Evolutionary conservation across 1,140 invertebrate genomes (phyloP), one percentile per base, ranked within the genome.

Genomic region (Drosophila sechellia): DNA sequence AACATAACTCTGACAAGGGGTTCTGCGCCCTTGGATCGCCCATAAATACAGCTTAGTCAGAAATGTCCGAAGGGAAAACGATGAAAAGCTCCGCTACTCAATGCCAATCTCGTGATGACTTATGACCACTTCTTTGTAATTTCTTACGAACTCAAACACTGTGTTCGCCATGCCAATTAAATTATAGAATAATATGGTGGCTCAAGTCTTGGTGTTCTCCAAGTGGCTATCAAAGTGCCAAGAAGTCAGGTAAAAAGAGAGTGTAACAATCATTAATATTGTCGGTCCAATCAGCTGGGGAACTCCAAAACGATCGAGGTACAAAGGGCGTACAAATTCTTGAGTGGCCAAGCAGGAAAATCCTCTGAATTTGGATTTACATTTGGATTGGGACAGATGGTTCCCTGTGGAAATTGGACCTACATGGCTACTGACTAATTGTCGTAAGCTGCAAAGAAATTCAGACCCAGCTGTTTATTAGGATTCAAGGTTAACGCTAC

Each of bases 11-110:
- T 39, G 34, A 58, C 39, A 43, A 20, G 39, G 31, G 31, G 5
- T 45, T 49, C n/a, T 5, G 22, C 10, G 4, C 52, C 37, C 25
- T 50, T 25, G 3, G 31, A 40, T 42, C 1, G 25, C 10, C 45
- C 34, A 57, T 75, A 75, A 75, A 75, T 54, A 49, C n/a, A 49
- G 69, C 37, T 63, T 50, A 55, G 37, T 34, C 48, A 8, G 10
- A 20, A 55, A 39, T 12, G 54, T 25, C 45, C 46, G 8, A 13
- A 35, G 15, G 42, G 42, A 39, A 39, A 39, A 13, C 6, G 6
- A 8, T 8, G 27, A 37, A 37, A 13, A 39, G 11, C 13, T 13
- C 5, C 12, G 37, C 40, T 42, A 17, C 13, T n/a, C 4, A 42
- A 2, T 42, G 13, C 4, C n/a, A 42, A 6, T 42, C 6, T 42